Evolutionary conservation across 2,113 vertebrate genomes (phyloP).

Genomic region (Chrysemys picta): DNA sequence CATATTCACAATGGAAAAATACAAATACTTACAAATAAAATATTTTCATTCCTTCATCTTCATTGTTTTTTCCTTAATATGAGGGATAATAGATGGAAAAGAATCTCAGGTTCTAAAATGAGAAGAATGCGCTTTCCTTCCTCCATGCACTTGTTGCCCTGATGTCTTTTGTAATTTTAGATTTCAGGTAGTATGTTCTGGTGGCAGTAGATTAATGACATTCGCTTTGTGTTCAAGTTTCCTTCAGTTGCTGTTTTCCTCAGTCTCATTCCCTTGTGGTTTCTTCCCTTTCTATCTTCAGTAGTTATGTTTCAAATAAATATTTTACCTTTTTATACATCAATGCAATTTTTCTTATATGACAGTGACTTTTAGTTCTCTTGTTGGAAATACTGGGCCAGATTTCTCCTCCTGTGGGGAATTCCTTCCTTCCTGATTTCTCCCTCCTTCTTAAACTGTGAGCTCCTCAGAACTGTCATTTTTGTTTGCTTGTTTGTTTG

Average conservation of each 20-base stretch:
- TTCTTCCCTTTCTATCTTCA: background rate
- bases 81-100: background rate
- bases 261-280: background rate
- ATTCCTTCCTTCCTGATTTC: background rate
- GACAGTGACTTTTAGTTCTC: background rate
- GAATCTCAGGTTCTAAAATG: background rate
- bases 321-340: background rate
- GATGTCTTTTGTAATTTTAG: background rate
- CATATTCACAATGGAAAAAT: conserved; percentile 27
- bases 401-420: background rate
- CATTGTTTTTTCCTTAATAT: conserved; percentile 46
- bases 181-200: background rate
- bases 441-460: background rate
- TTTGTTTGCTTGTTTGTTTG: background rate
- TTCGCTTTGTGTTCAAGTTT: conserved; percentile 40
- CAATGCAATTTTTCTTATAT: background rate
- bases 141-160: background rate
- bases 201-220: background rate
- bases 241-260: background rate
- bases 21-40: background rate
- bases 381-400: background rate
- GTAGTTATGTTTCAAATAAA: background rate
- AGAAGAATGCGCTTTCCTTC: background rate
- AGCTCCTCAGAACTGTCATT: background rate
- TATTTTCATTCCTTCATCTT: background rate